Conservation (phyloP, 1,140 invertebrate genomes). For the Heliconius himera region DNA sequence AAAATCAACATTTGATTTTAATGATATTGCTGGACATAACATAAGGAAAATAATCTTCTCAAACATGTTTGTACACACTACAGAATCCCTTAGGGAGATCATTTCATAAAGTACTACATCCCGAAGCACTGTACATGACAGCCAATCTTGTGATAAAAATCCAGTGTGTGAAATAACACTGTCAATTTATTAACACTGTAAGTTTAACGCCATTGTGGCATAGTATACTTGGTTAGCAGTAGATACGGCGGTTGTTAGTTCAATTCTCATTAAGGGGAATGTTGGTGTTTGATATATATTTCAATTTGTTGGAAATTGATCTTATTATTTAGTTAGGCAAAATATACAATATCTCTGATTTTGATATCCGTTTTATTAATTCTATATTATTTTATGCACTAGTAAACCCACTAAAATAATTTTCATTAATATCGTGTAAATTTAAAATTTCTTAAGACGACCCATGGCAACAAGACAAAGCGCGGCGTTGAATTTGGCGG, state of each 20-base stretch:
- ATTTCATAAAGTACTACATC: background rate
- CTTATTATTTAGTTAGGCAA: too few species aligned
- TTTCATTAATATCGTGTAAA: too few species aligned
- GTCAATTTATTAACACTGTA: background rate
- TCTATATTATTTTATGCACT: too few species aligned
- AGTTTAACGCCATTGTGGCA: background rate
- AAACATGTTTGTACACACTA: background rate
- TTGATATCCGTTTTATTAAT: too few species aligned
- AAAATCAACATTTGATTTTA: background rate
- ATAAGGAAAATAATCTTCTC: background rate
- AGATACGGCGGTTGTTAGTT: background rate
- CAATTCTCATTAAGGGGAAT: background rate
- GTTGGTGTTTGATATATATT: background rate
- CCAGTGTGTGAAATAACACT: conserved; percentile 10
- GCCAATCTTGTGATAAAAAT: conserved; percentile 20
- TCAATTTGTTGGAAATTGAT: background rate
- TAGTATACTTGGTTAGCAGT: background rate
- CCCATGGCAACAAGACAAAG: too few species aligned
- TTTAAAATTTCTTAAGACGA: too few species aligned
- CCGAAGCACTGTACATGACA: background rate
- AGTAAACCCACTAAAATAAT: too few species aligned
- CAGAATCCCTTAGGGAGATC: background rate
- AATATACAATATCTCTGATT: too few species aligned
- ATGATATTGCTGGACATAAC: background rate
- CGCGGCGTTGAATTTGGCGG: too few species aligned